A percentile compares a stretch with the other conserved stretches of the same genome.
Evolutionary conservation across 2,113 vertebrate genomes (phyloP).

Genomic region (Trichechus manatus): DNA sequence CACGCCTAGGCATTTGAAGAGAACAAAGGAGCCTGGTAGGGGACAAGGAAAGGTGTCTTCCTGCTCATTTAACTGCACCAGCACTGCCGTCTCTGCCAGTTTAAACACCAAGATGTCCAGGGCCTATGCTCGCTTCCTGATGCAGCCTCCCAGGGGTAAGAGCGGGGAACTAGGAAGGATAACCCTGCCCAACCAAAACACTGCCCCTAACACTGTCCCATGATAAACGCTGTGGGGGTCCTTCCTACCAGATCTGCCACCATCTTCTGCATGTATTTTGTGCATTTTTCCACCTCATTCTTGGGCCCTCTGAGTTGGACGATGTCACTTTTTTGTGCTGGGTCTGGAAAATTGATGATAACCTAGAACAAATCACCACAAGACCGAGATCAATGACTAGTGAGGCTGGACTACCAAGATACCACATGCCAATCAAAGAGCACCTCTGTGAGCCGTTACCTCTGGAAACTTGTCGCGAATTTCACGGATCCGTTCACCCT

Average conservation of each 20-base stretch:
- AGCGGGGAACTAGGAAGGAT: not conserved
- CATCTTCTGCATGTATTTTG: conserved; percentile 98
- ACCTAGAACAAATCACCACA: conserved; percentile 88
- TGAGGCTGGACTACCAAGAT: no score
- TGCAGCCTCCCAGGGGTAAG: not conserved
- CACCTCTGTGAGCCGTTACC: conserved; percentile 79
- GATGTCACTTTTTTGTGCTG: conserved; percentile 96
- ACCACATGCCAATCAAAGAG: accelerated
- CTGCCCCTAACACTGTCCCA: accelerated
- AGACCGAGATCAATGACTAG: not conserved
- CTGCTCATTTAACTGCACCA: not conserved
- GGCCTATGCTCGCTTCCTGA: accelerated
- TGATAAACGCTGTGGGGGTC: accelerated
- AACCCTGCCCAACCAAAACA: no score
- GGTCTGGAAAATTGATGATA: conserved; percentile 99
- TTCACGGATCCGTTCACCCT: conserved; percentile 98
- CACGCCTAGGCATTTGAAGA: not conserved
- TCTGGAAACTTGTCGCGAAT: conserved; percentile 99
- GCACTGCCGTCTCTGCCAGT: no score
- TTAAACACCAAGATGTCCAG: no score
- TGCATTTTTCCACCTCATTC: conserved; percentile 98
- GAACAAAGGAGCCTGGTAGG: not conserved
- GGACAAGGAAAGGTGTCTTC: accelerated
- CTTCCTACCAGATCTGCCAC: conserved; percentile 96
- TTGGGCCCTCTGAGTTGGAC: conserved; percentile 98